Percentiles rank a stretch among this genome's conserved stretches.
These are phyloP conservation scores for Drosophila teissieri DNA, from an alignment of 1,140 invertebrate species.

Conservation along the genomic window DNA sequence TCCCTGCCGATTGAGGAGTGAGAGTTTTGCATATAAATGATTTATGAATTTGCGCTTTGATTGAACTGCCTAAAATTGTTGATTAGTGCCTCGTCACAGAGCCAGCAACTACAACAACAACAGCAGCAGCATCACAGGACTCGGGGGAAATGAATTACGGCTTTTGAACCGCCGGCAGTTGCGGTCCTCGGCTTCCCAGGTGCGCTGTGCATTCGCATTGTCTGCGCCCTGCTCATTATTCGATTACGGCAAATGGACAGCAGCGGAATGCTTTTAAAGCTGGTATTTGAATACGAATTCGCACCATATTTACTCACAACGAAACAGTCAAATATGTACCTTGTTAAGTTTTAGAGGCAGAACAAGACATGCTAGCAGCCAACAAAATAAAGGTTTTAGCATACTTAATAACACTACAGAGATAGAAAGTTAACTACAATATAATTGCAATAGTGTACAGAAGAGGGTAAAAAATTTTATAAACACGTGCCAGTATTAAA, in stretches of 20 bases:
- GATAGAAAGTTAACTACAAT: too few relatives aligned
- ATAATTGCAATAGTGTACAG: too few relatives aligned
- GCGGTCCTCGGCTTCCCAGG: conserved; percentile 18
- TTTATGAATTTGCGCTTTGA: conserved; percentile 80
- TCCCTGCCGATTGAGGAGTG: conserved; percentile 17
- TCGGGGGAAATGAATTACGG: conserved; percentile 69
- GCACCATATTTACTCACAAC: background rate
- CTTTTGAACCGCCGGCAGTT: conserved; percentile 42
- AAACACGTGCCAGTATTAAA: background rate
- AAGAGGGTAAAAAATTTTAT: too few relatives aligned
- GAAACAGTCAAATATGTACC: background rate
- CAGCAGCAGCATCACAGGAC: conserved; percentile 19
- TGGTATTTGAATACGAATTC: background rate
- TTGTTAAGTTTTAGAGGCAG: too few relatives aligned
- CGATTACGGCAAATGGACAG: conserved; percentile 43
- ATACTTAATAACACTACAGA: too few relatives aligned
- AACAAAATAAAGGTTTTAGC: too few relatives aligned
- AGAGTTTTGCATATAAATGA: conserved; percentile 78
- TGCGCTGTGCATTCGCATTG: conserved; percentile 21
- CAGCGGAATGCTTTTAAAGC: conserved; percentile 11
- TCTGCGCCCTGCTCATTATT: conserved; percentile 52
- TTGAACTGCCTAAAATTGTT: conserved; percentile 78
- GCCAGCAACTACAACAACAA: conserved; percentile 53
- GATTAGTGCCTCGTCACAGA: conserved; percentile 75
- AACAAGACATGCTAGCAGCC: too few relatives aligned